Evolutionary conservation across 2,888 invertebrate species (phyloP).

Genomic region (Hydriomena furcata): DNA sequence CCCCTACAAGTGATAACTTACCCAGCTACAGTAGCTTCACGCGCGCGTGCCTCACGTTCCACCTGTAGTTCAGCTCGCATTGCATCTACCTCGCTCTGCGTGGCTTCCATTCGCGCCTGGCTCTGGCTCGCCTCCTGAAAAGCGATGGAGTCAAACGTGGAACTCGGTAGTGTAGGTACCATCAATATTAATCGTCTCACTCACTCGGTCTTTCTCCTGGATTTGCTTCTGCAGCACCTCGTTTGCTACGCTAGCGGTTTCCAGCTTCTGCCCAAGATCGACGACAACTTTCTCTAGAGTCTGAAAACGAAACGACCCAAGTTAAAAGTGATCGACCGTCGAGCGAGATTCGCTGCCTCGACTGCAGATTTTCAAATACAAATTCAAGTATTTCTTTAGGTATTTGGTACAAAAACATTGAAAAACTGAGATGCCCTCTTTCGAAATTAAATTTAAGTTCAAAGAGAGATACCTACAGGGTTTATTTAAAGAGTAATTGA

Average conservation of each 20-base stretch:
- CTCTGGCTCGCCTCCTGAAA: conserved; percentile 1
- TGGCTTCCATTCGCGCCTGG: neutral
- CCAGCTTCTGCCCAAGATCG: conserved; percentile 9
- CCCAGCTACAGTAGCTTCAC: neutral
- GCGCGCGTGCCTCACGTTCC: conserved; percentile 26
- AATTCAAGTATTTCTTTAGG: too few relatives aligned
- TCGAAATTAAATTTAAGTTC: too few relatives aligned
- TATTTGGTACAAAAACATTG: too few relatives aligned
- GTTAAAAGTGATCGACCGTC: too few relatives aligned
- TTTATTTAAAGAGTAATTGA: too few relatives aligned
- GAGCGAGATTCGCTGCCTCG: too few relatives aligned
- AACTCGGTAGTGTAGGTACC: too few relatives aligned
- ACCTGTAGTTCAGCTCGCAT: conserved; percentile 37
- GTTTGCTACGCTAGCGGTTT: neutral
- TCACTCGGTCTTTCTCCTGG: conserved; percentile 8
- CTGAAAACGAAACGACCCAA: conserved; percentile 8
- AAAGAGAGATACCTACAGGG: too few relatives aligned
- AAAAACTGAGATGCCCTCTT: too few relatives aligned
- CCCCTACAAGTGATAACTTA: too few relatives aligned
- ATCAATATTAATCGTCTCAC: neutral
- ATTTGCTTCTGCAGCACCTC: conserved; percentile 10
- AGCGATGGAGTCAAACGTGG: neutral
- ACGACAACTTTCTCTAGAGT: conserved; percentile 2
- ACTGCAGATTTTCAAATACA: too few relatives aligned
- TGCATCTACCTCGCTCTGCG: neutral